phyloP scores from a whole-genome alignment of 2,888 invertebrate genomes.

The Philereme vetulata region DNA sequence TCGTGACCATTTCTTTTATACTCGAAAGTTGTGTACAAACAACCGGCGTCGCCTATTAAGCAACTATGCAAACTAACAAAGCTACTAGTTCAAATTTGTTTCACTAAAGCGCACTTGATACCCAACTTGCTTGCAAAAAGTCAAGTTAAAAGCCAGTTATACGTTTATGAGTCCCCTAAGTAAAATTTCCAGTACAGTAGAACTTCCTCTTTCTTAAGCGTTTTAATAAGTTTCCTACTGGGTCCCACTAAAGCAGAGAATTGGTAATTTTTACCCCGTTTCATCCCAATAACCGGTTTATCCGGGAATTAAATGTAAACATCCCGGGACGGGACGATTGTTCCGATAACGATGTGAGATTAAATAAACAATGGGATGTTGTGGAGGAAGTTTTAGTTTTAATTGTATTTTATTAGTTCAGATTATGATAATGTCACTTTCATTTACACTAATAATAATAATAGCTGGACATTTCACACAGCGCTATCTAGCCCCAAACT shows the following conservation, averaged over 20 bases:
- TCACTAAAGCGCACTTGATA: slow-evolving; percentile 28
- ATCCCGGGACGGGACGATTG: slow-evolving; percentile 32
- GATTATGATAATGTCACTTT: not conserved
- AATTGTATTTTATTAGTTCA: slow-evolving; percentile 1
- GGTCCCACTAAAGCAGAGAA: slow-evolving; percentile 24
- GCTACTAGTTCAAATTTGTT: slow-evolving; percentile 25
- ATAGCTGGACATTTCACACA: too few relatives aligned
- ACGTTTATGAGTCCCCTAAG: slow-evolving; percentile 35
- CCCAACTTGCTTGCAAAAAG: slow-evolving; percentile 31
- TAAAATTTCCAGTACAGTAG: slow-evolving; percentile 29
- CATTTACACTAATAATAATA: not conserved
- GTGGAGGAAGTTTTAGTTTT: slow-evolving; percentile 6
- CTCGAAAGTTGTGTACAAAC: not conserved
- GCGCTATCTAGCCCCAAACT: too few relatives aligned
- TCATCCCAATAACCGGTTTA: slow-evolving; percentile 41
- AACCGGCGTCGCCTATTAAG: slow-evolving; percentile 6
- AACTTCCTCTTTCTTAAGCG: slow-evolving; percentile 32
- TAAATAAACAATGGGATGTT: slow-evolving; percentile 18
- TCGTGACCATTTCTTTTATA: not conserved
- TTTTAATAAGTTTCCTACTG: slow-evolving; percentile 32
- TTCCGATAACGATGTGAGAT: slow-evolving; percentile 21
- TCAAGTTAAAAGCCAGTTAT: slow-evolving; percentile 31
- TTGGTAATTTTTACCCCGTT: slow-evolving; percentile 38
- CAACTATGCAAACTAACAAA: slow-evolving; percentile 25
- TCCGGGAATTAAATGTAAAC: slow-evolving; percentile 50